These are phyloP conservation scores for Drosophila mayaguana DNA, from an alignment of 2,888 invertebrate genomes.

Conservation along the genomic window DNA sequence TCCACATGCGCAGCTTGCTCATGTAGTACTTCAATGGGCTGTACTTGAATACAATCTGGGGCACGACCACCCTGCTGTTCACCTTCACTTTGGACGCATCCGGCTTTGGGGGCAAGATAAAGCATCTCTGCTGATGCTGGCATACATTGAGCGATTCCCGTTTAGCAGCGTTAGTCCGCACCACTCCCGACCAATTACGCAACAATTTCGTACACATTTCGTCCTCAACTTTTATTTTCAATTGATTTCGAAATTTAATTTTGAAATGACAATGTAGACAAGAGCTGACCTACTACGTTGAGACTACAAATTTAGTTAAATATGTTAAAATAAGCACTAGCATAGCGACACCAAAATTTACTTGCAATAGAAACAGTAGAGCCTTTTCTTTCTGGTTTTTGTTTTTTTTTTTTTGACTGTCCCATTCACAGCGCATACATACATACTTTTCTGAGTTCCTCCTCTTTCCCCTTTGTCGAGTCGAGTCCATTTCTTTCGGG, in stretches of 20 bases:
- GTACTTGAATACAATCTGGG: slow-evolving; percentile 48
- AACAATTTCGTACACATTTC: slow-evolving; percentile 47
- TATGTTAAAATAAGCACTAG: background rate
- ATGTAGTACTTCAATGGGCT: slow-evolving; percentile 53
- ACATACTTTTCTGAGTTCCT: background rate
- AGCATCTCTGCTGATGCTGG: slow-evolving; percentile 18
- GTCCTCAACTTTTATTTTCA: slow-evolving; percentile 2
- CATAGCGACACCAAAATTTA: background rate
- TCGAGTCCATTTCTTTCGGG: slow-evolving; percentile 89
- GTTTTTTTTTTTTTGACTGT: too few relatives aligned
- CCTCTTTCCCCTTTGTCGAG: slow-evolving; percentile 44
- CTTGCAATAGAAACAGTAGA: background rate
- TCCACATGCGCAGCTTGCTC: slow-evolving; percentile 55
- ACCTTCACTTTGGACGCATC: slow-evolving; percentile 17
- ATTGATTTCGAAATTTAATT: slow-evolving; percentile 20
- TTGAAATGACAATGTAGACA: background rate
- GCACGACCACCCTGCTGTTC: slow-evolving; percentile 31
- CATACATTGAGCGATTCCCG: background rate
- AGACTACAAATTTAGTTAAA: slow-evolving; percentile 83
- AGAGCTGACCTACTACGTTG: slow-evolving; percentile 86
- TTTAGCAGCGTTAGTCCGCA: background rate
- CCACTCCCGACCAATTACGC: slow-evolving; percentile 7
- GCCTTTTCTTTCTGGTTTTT: too few relatives aligned
- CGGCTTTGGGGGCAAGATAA: slow-evolving; percentile 40
- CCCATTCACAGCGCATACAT: background rate